These are phyloP conservation scores for Pogona vitticeps DNA, from an alignment of 2,113 vertebrate genomes.

Conservation along the genomic window DNA sequence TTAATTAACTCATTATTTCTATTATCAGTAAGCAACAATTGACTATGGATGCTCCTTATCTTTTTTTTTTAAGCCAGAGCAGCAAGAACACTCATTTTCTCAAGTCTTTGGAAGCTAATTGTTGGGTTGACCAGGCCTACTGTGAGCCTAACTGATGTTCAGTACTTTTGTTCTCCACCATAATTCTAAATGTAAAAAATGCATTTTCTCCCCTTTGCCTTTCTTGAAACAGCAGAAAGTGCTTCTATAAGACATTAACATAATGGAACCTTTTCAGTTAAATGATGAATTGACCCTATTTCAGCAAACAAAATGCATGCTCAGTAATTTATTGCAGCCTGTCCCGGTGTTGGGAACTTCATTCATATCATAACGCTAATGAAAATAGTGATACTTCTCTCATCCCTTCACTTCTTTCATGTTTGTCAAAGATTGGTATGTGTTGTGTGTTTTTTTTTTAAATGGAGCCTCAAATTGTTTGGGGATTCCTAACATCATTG, in stretches of 20 bases:
- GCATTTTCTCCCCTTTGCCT: constrained; percentile 68
- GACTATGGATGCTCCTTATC: constrained; percentile 7
- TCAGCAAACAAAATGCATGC: constrained; percentile 77
- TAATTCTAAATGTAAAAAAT: constrained; percentile 63
- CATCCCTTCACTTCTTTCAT: constrained; percentile 28
- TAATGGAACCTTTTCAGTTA: constrained; percentile 84
- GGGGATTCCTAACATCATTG: constrained; percentile 66
- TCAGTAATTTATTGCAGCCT: constrained; percentile 78
- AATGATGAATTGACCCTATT: constrained; percentile 82
- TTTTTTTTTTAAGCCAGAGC: neutral
- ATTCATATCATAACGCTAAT: constrained; percentile 71
- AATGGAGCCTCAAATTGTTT: constrained; percentile 53
- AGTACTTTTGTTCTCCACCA: constrained; percentile 41
- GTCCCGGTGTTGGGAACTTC: constrained; percentile 62
- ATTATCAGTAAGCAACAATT: neutral
- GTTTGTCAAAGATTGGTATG: constrained; percentile 47
- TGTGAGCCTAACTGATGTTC: constrained; percentile 67
- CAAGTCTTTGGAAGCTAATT: constrained; percentile 59
- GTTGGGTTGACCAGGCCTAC: constrained; percentile 40
- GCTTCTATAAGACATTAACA: constrained; percentile 81
- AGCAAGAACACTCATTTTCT: constrained; percentile 34
- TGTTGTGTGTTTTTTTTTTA: too few relatives aligned
- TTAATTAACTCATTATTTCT: constrained; percentile 24
- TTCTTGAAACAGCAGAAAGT: constrained; percentile 70
- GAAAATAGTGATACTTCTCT: constrained; percentile 61